Evolutionary conservation across 2,797 vertebrate species (phyloP).

Genomic region (Pampus argenteus): DNA sequence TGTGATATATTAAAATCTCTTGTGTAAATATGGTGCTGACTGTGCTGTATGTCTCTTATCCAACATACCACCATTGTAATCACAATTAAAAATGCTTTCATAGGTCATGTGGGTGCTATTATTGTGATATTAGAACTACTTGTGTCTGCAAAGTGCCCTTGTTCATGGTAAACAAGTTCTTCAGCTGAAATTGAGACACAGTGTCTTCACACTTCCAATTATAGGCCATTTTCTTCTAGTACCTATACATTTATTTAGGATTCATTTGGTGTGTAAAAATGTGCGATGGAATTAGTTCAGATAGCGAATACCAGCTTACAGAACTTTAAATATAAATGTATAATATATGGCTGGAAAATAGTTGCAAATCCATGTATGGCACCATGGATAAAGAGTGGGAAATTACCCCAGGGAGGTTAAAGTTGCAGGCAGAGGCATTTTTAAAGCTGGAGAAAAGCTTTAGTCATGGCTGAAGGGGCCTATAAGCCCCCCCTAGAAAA

Average conservation of each 20-base stretch:
- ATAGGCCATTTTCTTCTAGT: not conserved
- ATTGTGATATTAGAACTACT: not conserved
- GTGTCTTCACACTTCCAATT: constrained; percentile 1
- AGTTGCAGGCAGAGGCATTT: constrained; percentile 62
- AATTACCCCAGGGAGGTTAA: constrained; percentile 53
- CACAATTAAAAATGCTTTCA: constrained; percentile 32
- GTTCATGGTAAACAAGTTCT: constrained; percentile 13
- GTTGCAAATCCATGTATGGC: constrained; percentile 53
- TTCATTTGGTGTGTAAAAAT: constrained; percentile 25
- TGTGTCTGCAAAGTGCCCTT: constrained; percentile 3
- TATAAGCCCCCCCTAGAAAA: constrained; percentile 61
- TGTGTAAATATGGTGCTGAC: constrained; percentile 25
- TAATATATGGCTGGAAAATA: constrained; percentile 43
- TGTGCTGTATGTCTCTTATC: not conserved
- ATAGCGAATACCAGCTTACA: constrained; percentile 23
- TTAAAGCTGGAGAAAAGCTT: constrained; percentile 62
- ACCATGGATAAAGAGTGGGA: constrained; percentile 51
- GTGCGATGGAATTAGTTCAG: constrained; percentile 24
- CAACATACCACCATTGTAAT: constrained; percentile 8
- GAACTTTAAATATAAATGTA: constrained; percentile 40
- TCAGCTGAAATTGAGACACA: constrained; percentile 15
- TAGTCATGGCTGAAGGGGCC: constrained; percentile 58
- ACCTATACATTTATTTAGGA: not conserved
- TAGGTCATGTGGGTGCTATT: constrained; percentile 35
- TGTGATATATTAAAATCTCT: constrained; percentile 6